Conservation (phyloP, 2,888 invertebrate species). For the Sycophila texana region DNA sequence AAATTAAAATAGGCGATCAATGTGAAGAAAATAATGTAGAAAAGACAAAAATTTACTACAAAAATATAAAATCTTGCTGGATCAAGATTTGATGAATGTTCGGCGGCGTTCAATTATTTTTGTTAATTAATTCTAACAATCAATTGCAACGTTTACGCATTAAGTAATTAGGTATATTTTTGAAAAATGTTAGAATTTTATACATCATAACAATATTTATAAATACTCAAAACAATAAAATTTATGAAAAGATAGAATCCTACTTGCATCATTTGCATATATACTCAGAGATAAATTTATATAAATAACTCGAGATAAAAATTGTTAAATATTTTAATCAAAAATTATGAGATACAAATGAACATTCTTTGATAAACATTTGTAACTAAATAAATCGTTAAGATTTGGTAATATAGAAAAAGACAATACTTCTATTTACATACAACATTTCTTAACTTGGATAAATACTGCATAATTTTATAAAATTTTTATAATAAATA, state of each 20-base stretch:
- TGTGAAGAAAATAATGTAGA: slow-evolving; percentile 17
- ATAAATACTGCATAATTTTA: neutral
- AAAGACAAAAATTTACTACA: slow-evolving; percentile 27
- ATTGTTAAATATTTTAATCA: too few relatives aligned
- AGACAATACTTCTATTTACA: too few relatives aligned
- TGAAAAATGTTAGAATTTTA: neutral
- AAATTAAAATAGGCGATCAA: neutral
- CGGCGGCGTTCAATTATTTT: slow-evolving; percentile 21
- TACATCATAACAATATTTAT: neutral
- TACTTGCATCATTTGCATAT: neutral
- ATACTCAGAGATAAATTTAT: neutral
- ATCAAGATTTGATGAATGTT: slow-evolving; percentile 44
- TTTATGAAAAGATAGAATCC: neutral
- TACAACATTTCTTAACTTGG: too few relatives aligned
- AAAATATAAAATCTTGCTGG: slow-evolving; percentile 46
- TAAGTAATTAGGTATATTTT: neutral
- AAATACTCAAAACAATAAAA: neutral
- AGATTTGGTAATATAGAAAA: too few relatives aligned
- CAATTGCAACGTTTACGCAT: slow-evolving; percentile 26
- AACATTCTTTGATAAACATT: neutral
- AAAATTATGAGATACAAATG: neutral
- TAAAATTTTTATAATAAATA: slow-evolving; percentile 6
- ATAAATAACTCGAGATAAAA: neutral
- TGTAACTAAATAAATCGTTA: neutral
- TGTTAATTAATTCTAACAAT: slow-evolving; percentile 25